Percentiles rank a stretch among this genome's conserved stretches.
Conservation (phyloP, 2,797 vertebrate genomes). For the Anguilla obscura region DNA sequence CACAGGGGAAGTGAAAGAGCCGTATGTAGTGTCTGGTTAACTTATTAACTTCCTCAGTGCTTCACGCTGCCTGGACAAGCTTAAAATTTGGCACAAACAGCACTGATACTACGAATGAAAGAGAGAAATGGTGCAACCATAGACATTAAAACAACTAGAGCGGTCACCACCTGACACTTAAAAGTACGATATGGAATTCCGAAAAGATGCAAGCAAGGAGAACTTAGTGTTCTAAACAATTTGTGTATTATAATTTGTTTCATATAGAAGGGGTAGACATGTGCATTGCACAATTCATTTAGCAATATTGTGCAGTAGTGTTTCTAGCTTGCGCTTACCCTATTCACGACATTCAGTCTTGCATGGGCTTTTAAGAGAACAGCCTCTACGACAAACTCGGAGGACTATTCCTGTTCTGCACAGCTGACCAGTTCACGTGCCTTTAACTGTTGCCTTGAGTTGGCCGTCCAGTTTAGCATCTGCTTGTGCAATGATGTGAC, state of each 20-base stretch:
- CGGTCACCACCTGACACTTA: background rate
- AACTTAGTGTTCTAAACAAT: background rate
- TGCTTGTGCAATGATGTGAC: background rate
- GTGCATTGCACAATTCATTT: too few species aligned
- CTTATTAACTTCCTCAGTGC: background rate
- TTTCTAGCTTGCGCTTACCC: too few species aligned
- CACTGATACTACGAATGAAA: too few species aligned
- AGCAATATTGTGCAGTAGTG: too few species aligned
- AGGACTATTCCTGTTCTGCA: background rate
- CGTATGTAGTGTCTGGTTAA: background rate
- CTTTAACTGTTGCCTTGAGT: background rate
- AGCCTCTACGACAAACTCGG: background rate
- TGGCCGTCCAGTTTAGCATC: background rate
- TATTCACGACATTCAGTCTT: too few species aligned
- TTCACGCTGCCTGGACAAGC: background rate
- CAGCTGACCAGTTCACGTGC: background rate
- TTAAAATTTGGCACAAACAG: background rate
- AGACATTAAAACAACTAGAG: background rate
- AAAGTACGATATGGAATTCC: background rate
- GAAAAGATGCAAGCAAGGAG: background rate
- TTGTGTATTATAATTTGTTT: too few species aligned
- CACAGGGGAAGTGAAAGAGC: conserved; percentile 9
- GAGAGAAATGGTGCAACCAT: background rate
- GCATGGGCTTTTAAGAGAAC: background rate
- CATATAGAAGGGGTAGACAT: too few species aligned